phyloP scores from a whole-genome alignment of 2,888 invertebrate species.

The Biston stratarius region DNA sequence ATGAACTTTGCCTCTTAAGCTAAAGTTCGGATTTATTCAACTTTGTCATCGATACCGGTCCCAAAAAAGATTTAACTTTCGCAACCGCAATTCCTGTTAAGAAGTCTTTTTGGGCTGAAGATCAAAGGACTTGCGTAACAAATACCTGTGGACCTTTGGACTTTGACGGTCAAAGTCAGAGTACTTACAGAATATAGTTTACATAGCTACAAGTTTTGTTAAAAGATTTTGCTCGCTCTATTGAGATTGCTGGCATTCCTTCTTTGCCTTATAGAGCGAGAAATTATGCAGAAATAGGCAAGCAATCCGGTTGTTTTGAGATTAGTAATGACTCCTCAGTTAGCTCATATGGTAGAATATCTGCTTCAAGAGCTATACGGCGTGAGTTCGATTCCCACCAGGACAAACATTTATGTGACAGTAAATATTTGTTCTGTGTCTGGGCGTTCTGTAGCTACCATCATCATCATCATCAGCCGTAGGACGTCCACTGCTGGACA shows the following conservation, averaged over 20 bases:
- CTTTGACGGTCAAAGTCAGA: conserved; percentile 17
- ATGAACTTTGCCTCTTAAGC: conserved; percentile 22
- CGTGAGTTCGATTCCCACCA: no score
- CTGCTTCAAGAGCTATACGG: no score
- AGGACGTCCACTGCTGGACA: no score
- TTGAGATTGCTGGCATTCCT: conserved; percentile 24
- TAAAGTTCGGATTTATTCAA: conserved; percentile 31
- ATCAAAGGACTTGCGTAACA: conserved; percentile 32
- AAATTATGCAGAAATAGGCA: conserved; percentile 19
- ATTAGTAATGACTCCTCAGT: conserved; percentile 1
- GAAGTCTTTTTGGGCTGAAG: conserved; percentile 29
- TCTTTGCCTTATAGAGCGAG: not conserved
- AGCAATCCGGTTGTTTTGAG: conserved; percentile 4
- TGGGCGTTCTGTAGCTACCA: no score
- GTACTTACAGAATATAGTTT: conserved; percentile 9
- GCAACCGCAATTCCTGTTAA: conserved; percentile 24
- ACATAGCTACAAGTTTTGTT: conserved; percentile 6
- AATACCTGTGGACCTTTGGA: conserved; percentile 30
- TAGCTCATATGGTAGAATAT: no score
- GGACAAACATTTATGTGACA: no score
- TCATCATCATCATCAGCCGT: no score
- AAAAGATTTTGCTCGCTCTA: conserved; percentile 19
- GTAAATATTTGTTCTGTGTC: no score
- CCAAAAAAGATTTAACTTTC: conserved; percentile 31
- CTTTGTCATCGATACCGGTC: conserved; percentile 35